Evolutionary conservation across 2,888 invertebrate genomes (phyloP), one percentile per base, ranked within the genome.

Genomic region (Acleris cristana): DNA sequence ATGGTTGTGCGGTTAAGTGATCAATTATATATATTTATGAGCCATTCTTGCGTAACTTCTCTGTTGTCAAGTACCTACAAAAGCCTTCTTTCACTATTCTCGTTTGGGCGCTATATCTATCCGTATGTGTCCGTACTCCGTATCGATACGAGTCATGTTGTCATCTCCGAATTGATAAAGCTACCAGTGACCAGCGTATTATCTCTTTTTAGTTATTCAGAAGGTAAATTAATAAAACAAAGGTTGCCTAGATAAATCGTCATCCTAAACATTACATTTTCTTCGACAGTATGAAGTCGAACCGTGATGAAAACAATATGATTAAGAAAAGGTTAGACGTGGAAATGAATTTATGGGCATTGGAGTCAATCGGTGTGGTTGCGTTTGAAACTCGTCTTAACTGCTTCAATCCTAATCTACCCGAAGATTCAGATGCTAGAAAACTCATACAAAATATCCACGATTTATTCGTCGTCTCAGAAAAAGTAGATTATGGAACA

Each of bases 341-440:
- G 23, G 94, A 95, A 81, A 85, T 95, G 74, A 93, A 94, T 70
- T 90, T 94, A 73, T 96, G 95, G 95, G 92, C 94, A 0, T 79
- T 96, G 30, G 95, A 96, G 79, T 94, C 94, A 0, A 85, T 89
- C 14, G 86, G 81, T 0, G 79, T 89, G 55, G 86, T 92, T 0
- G 88, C 88, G 1, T 73, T 92, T 5, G 92, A 91, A 0, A 81
- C 81, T 12, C 81, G 91, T 0, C 74, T 92, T 0, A 86, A 88
- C 62, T 89, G 88, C 68, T 77, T 92, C 1, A 79, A 86, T 54
- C 74, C 82, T 0, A 80, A 86, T 53, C 71, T 90, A 12, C 74
- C 85, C 0, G 79, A 81, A n/a, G 81, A 88, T 59, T 87, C 88
- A 0, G 85, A 84, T 26, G 87, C 79, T 5, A 83, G 73, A 53